Evolutionary conservation across 1,140 invertebrate species (phyloP).

Genomic region (Melanaphis sacchari): DNA sequence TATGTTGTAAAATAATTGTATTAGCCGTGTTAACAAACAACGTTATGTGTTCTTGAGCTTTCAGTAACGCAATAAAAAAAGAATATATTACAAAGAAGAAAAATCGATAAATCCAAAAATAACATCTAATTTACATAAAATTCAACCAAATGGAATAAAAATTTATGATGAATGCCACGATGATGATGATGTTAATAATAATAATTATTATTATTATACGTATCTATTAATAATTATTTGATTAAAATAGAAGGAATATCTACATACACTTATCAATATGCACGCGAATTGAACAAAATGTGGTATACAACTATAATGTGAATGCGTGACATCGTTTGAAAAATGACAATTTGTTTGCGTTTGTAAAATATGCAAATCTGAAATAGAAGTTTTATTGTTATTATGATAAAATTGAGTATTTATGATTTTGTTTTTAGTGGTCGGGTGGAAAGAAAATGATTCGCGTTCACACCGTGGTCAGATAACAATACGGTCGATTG

Average conservation of each 20-base stretch:
- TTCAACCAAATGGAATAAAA: not conserved
- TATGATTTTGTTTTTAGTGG: not conserved
- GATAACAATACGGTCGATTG: not conserved
- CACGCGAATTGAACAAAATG: not conserved
- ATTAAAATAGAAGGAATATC: not conserved
- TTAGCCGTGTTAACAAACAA: not conserved
- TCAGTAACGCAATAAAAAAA: not conserved
- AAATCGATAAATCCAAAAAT: not conserved
- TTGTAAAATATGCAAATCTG: not conserved
- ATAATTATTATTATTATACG: too few relatives aligned
- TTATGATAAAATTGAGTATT: not conserved
- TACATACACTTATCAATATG: not conserved
- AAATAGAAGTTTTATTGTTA: not conserved
- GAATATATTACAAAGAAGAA: not conserved
- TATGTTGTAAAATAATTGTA: not conserved
- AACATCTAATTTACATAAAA: not conserved
- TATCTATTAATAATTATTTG: not conserved
- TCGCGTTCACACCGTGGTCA: not conserved
- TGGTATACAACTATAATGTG: not conserved
- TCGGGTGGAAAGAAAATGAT: not conserved
- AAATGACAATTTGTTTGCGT: not conserved
- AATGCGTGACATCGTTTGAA: not conserved
- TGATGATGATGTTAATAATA: constrained; percentile 4
- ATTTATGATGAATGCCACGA: not conserved
- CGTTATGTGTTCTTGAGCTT: not conserved